These are phyloP conservation scores for Halictus quadricinctus DNA, from an alignment of 2,888 invertebrate genomes.

Conservation along the genomic window DNA sequence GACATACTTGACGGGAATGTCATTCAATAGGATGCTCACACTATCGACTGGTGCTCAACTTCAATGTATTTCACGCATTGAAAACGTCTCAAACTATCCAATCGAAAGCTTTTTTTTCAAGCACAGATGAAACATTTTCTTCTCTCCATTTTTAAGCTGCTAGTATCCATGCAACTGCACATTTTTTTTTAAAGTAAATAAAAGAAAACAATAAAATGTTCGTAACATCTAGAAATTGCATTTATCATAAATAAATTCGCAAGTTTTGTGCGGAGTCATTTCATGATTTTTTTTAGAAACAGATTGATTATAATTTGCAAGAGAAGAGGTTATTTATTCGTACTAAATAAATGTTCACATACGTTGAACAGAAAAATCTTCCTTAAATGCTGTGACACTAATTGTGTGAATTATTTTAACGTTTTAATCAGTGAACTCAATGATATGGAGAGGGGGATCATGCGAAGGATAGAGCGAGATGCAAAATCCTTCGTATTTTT, in stretches of 20 bases:
- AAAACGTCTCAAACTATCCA: not conserved
- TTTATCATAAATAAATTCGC: too few relatives aligned
- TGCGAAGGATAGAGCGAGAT: not conserved
- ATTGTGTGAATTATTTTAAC: not conserved
- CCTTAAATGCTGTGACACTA: not conserved
- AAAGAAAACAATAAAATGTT: too few relatives aligned
- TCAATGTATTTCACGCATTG: not conserved
- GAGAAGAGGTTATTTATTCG: not conserved
- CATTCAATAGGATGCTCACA: constrained; percentile 22
- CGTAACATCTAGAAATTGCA: too few relatives aligned
- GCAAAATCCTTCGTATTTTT: constrained; percentile 13
- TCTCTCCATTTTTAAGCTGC: not conserved
- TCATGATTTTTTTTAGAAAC: too few relatives aligned
- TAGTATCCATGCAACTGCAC: not conserved
- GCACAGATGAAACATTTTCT: not conserved
- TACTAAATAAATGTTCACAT: not conserved
- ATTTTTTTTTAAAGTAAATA: not conserved
- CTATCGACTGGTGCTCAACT: constrained; percentile 46
- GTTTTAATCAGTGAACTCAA: not conserved
- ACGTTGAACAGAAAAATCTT: not conserved
- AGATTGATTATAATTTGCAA: too few relatives aligned
- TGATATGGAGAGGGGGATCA: not conserved
- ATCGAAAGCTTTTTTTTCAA: not conserved
- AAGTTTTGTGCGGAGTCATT: too few relatives aligned
- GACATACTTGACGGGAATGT: constrained; percentile 45